A percentile compares a stretch with the other conserved stretches of the same genome.
These are phyloP conservation scores for Neotoma lepida DNA, from an alignment of 2,113 vertebrate genomes.

Conservation along the genomic window DNA sequence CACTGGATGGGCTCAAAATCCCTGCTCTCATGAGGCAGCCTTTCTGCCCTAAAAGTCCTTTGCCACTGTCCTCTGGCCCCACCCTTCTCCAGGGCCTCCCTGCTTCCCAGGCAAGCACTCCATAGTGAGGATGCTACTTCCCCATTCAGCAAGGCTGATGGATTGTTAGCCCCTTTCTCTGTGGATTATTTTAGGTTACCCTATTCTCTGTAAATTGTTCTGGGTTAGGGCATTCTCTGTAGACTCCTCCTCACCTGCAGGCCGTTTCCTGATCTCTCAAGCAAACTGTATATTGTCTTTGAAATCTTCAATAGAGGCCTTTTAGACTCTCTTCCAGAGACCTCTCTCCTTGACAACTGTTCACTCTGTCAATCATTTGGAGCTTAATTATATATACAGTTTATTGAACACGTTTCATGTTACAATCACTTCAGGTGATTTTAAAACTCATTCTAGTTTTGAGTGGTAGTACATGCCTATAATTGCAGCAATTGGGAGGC, in stretches of 20 bases:
- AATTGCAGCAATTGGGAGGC: background rate
- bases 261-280: background rate
- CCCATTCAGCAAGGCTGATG: background rate
- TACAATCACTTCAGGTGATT: background rate
- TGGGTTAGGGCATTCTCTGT: background rate
- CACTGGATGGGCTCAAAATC: background rate
- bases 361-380: background rate
- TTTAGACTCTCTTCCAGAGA: background rate
- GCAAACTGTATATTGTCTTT: background rate
- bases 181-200: background rate
- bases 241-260: background rate
- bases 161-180: background rate
- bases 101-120: background rate
- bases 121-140: background rate
- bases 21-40: background rate
- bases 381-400: background rate
- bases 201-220: background rate
- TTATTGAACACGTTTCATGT: background rate
- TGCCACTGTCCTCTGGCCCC: background rate
- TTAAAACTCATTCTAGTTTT: background rate
- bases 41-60: background rate
- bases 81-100: background rate
- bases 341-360: background rate
- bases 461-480: background rate
- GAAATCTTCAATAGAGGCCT: background rate